Conservation (phyloP, 2,797 vertebrate genomes). For the Manis javanica region DNA sequence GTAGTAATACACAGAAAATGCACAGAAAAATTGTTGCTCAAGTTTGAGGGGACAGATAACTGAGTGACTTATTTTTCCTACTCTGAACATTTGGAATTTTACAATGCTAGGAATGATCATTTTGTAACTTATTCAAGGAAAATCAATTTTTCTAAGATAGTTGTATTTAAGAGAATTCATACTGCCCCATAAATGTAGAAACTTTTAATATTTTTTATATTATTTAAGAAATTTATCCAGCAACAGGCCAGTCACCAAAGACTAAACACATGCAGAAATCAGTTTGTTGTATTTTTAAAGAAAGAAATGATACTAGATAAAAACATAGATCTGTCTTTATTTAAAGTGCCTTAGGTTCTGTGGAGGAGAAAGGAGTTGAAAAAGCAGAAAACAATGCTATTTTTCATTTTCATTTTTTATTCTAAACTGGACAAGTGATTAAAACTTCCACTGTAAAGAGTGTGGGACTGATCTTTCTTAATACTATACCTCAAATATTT, state of each 20-base stretch:
- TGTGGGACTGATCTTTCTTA: background rate
- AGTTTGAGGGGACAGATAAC: background rate
- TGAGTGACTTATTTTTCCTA: background rate
- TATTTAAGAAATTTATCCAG: background rate
- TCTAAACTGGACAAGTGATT: background rate
- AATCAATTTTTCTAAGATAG: constrained; percentile 11
- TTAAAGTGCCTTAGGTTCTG: background rate
- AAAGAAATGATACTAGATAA: constrained; percentile 4
- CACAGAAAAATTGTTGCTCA: background rate
- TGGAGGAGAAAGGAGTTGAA: background rate
- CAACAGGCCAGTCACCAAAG: background rate
- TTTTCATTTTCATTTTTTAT: constrained; percentile 37
- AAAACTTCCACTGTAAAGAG: background rate
- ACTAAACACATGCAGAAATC: background rate
- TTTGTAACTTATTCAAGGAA: constrained; percentile 48
- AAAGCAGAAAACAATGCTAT: background rate
- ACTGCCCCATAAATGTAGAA: background rate
- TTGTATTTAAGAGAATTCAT: background rate
- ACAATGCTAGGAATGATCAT: background rate
- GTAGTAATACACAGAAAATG: constrained; percentile 8
- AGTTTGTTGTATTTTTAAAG: background rate
- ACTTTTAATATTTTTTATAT: background rate
- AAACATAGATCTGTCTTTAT: background rate
- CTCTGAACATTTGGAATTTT: background rate
- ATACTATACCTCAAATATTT: background rate